Conservation (phyloP, 2,797 vertebrate species). For the Malurus leucopterus region DNA sequence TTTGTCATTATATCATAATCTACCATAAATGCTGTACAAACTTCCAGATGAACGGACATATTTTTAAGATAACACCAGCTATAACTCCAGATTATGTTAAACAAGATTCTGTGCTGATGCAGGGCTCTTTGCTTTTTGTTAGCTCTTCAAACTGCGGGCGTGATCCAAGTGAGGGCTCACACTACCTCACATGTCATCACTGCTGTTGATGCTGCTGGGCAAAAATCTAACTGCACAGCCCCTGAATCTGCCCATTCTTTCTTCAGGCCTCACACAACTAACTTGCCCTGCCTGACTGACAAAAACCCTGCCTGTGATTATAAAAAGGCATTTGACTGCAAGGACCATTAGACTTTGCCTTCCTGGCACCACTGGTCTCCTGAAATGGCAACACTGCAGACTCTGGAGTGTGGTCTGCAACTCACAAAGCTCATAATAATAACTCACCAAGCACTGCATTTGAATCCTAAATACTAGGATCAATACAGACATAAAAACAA, state of each 20-base stretch:
- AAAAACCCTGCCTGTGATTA: background rate
- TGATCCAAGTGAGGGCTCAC: background rate
- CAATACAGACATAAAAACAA: background rate
- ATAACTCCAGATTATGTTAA: background rate
- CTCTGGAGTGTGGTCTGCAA: background rate
- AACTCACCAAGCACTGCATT: background rate
- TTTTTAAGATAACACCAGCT: background rate
- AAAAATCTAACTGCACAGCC: background rate
- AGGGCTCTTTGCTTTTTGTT: background rate
- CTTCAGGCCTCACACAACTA: background rate
- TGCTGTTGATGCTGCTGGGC: background rate
- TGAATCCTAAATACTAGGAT: background rate
- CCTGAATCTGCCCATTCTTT: conserved; percentile 3
- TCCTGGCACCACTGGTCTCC: background rate
- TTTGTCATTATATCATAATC: background rate
- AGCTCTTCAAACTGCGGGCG: background rate
- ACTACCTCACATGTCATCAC: background rate
- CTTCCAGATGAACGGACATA: background rate
- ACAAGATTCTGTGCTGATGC: background rate
- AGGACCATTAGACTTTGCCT: background rate
- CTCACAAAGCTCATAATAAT: background rate
- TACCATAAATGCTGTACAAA: background rate
- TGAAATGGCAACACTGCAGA: background rate
- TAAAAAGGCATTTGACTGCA: background rate
- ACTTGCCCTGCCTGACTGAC: rapidly evolving